Base-by-base conservation (phyloP, 2,113 vertebrate species). In the Pedionomus torquatus region DNA sequence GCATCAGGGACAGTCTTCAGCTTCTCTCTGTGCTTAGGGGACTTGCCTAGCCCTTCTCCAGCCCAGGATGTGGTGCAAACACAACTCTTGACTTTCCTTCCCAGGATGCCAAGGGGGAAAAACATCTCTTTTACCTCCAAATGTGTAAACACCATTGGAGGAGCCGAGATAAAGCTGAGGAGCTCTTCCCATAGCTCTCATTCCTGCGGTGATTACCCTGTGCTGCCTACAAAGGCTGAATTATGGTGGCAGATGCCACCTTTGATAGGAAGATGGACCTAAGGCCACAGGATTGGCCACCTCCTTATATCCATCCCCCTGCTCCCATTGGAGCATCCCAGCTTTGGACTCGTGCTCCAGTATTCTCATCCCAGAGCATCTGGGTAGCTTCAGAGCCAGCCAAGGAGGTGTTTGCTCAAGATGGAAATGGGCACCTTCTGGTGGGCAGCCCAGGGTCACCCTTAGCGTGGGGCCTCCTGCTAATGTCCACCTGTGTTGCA, bases 21-120 rank as follows among this genome's bases (percentile, higher is more conserved):
- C 52, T 64, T 24, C 37, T 69, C 20, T 26, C 0, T 0, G 15
- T 15, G 81, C 72, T 23, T 0, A 0, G 24, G 46, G 4, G 2
- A 39, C 37, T 25, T 0, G 0, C 41, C n/a, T 60, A 63, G 80
- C 33, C 84, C 78, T 71, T 82, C 77, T 86, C 79, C 28, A 33
- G 28, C 4, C 12, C 0, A 19, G 52, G n/a, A 71, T 66, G 14
- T 10, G 16, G 28, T 57, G 91, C 87, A 82, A 86, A 0, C 20
- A 35, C 1, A 1, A 41, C 84, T 78, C 13, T 18, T 86, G 76
- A 57, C 71, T 61, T 61, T 9, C 46, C 35, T 85, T 93, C 94
- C 57, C 0, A n/a, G 43, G 68, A 87, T 93, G 87, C 81, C 82
- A 65, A 77, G 70, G 18, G 52, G 66, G 35, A 63, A 16, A 77